Percentiles rank a stretch among this genome's conserved stretches.
Evolutionary conservation across 1,140 invertebrate genomes (phyloP).

Genomic region (Maconellicoccus hirsutus): DNA sequence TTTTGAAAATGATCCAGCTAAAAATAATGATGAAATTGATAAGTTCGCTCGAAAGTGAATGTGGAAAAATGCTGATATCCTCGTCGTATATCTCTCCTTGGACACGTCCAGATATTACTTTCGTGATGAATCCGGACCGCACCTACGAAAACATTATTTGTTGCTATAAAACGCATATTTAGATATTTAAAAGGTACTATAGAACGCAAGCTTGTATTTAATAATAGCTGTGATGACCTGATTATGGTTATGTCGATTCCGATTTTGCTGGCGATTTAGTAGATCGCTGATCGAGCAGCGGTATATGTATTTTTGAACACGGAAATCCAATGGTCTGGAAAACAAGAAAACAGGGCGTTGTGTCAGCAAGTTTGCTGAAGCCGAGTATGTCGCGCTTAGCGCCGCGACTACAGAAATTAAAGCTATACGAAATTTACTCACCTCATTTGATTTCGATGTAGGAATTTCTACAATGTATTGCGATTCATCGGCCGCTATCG

Average conservation of each 20-base stretch:
- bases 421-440: too few species aligned
- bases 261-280: conserved; percentile 13
- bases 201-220: neutral
- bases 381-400: conserved; percentile 11
- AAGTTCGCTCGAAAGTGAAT: too few species aligned
- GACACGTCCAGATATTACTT: too few species aligned
- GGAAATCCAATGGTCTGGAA: neutral
- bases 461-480: too few species aligned
- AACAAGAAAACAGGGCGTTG: conserved; percentile 12
- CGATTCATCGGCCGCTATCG: too few species aligned
- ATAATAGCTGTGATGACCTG: neutral
- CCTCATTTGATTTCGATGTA: too few species aligned
- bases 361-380: neutral
- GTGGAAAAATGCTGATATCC: too few species aligned
- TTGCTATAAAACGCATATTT: neutral
- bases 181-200: conserved; percentile 10
- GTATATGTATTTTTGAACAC: neutral
- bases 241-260: conserved; percentile 5
- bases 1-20: too few species aligned
- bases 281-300: conserved; percentile 6
- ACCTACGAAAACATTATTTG: neutral
- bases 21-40: too few species aligned
- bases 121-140: too few species aligned
- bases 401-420: neutral
- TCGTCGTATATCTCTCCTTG: too few species aligned